Evolutionary conservation across 2,888 invertebrate genomes (phyloP).

Genomic region (Pterostichus madidus): DNA sequence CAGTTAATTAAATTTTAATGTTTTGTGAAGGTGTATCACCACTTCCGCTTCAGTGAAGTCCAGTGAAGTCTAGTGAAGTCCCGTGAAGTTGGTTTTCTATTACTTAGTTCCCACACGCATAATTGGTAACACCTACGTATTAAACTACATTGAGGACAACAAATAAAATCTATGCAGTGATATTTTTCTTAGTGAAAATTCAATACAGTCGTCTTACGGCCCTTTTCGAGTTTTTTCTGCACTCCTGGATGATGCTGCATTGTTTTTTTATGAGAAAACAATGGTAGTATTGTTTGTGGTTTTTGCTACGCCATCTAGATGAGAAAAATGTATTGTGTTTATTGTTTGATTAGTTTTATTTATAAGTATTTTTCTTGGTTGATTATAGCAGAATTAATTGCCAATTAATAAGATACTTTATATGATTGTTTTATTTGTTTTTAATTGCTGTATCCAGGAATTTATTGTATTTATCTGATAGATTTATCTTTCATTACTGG

Average conservation of each 20-base stretch:
- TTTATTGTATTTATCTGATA: slow-evolving; percentile 31
- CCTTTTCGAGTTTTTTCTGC: background rate
- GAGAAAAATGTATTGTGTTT: background rate
- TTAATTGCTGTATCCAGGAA: slow-evolving; percentile 1
- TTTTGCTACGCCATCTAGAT: background rate
- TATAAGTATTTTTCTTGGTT: background rate
- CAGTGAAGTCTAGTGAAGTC: slow-evolving; percentile 17
- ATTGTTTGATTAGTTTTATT: slow-evolving; percentile 4
- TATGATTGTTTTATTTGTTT: slow-evolving; percentile 36
- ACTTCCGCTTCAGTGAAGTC: slow-evolving; percentile 39
- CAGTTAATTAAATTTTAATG: slow-evolving; percentile 36
- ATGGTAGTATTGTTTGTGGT: slow-evolving; percentile 24
- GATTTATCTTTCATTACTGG: slow-evolving; percentile 21
- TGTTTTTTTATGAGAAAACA: background rate
- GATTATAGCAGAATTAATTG: slow-evolving; percentile 21
- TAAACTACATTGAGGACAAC: slow-evolving; percentile 4
- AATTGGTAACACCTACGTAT: slow-evolving; percentile 38
- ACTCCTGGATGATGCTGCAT: background rate
- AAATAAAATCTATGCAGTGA: background rate
- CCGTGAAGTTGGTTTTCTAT: slow-evolving; percentile 25
- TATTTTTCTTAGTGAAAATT: background rate
- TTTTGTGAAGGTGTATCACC: slow-evolving; percentile 32
- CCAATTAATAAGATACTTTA: slow-evolving; percentile 14
- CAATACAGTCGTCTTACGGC: background rate
- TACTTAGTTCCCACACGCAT: slow-evolving; percentile 39